Evolutionary conservation across 2,888 invertebrate species (phyloP).

Genomic region (Amphipoea oculea): DNA sequence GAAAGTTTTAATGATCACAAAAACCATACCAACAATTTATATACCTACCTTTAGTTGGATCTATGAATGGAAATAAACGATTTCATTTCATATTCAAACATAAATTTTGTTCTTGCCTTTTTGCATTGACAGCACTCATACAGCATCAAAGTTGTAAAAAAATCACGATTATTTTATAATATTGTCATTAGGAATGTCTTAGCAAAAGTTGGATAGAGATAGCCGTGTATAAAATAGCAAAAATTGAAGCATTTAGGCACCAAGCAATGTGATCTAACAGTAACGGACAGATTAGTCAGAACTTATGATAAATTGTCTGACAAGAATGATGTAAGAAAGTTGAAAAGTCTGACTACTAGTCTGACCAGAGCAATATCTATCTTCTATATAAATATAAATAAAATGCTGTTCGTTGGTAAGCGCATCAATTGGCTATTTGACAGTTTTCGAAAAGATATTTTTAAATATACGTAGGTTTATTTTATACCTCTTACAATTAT

Average conservation of each 20-base stretch:
- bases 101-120: not conserved
- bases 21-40: not conserved
- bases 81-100: not conserved
- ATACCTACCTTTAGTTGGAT: not conserved
- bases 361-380: not conserved
- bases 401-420: not conserved
- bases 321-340: not conserved
- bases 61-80: not conserved
- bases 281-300: not conserved
- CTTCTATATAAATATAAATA: not conserved
- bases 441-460: no score
- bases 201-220: conserved; percentile 20
- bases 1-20: conserved; percentile 9
- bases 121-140: not conserved
- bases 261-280: not conserved
- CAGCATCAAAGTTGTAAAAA: conserved; percentile 14
- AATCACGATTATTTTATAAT: conserved; percentile 24
- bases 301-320: not conserved
- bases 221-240: conserved; percentile 13
- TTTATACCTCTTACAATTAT: no score
- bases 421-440: no score
- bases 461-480: no score
- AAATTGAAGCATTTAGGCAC: conserved; percentile 11
- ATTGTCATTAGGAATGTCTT: conserved; percentile 53
- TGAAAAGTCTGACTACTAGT: conserved; percentile 2